A percentile compares a stretch with the other conserved stretches of the same genome.
phyloP scores from a whole-genome alignment of 2,888 invertebrate species.

The Sminthurinus aureus region DNA sequence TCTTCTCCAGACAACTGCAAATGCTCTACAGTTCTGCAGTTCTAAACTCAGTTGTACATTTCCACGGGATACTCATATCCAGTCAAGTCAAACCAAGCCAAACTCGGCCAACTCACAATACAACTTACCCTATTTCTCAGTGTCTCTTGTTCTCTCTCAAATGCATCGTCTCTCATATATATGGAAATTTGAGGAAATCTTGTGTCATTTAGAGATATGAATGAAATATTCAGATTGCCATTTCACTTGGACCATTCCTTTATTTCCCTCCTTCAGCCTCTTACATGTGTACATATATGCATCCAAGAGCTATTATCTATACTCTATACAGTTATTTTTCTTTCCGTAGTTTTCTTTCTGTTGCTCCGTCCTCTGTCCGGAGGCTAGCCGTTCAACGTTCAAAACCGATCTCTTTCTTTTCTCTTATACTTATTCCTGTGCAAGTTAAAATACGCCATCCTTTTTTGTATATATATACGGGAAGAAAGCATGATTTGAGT shows the following conservation, averaged over 20 bases:
- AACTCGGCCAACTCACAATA: constrained; percentile 5
- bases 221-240: constrained; percentile 55
- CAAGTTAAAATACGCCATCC: too few relatives aligned
- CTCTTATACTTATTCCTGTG: neutral
- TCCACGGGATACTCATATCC: constrained; percentile 11
- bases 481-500: neutral
- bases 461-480: neutral
- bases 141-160: neutral
- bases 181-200: constrained; percentile 53
- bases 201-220: constrained; percentile 57
- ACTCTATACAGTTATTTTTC: neutral
- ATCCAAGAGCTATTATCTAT: too few relatives aligned
- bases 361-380: constrained; percentile 11
- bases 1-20: too few relatives aligned
- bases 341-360: neutral
- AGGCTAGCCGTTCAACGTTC: constrained; percentile 10
- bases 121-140: neutral
- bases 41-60: too few relatives aligned
- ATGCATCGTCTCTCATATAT: constrained; percentile 46
- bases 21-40: too few relatives aligned
- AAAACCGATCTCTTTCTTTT: neutral
- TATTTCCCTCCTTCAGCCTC: neutral
- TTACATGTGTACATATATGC: neutral
- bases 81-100: too few relatives aligned
- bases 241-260: constrained; percentile 30